Evolutionary conservation across 2,888 invertebrate genomes (phyloP).

Genomic region (Dicyrtoma fusca): DNA sequence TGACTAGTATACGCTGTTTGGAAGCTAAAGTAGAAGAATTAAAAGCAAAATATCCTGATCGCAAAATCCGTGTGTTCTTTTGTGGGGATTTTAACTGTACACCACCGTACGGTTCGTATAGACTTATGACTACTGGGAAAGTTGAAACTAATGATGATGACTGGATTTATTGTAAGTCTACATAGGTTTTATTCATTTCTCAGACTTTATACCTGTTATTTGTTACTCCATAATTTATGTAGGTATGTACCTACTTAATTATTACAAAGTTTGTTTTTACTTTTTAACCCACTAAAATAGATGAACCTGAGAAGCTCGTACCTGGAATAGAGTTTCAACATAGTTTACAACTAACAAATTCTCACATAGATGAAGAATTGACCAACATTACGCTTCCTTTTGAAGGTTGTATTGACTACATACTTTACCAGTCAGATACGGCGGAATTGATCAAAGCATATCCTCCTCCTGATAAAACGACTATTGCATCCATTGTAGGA

Average conservation of each 20-base stretch:
- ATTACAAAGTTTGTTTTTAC: too few species aligned
- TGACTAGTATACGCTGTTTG: slow-evolving; percentile 72
- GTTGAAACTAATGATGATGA: slow-evolving; percentile 71
- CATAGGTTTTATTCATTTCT: neutral
- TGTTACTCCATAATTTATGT: neutral
- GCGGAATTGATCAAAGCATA: slow-evolving; percentile 41
- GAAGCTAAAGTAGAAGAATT: slow-evolving; percentile 61
- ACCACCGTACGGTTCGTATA: slow-evolving; percentile 79
- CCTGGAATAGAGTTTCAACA: slow-evolving; percentile 50
- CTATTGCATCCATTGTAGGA: slow-evolving; percentile 37
- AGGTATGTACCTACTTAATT: too few species aligned
- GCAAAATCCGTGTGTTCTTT: slow-evolving; percentile 71
- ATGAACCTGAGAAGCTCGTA: slow-evolving; percentile 62
- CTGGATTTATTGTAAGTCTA: slow-evolving; percentile 76
- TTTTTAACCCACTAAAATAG: slow-evolving; percentile 34
- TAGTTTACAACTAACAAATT: slow-evolving; percentile 42
- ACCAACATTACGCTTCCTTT: slow-evolving; percentile 85
- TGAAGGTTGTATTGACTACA: slow-evolving; percentile 88
- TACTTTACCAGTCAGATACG: slow-evolving; percentile 73
- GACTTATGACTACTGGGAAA: slow-evolving; percentile 72
- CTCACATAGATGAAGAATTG: slow-evolving; percentile 62
- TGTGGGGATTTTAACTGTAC: slow-evolving; percentile 94
- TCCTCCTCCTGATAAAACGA: slow-evolving; percentile 47
- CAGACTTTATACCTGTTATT: neutral
- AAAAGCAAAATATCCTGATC: slow-evolving; percentile 59